A percentile compares a stretch with the other conserved stretches of the same genome.
phyloP scores from a whole-genome alignment of 1,140 invertebrate genomes.

The Oryctes rhinoceros region DNA sequence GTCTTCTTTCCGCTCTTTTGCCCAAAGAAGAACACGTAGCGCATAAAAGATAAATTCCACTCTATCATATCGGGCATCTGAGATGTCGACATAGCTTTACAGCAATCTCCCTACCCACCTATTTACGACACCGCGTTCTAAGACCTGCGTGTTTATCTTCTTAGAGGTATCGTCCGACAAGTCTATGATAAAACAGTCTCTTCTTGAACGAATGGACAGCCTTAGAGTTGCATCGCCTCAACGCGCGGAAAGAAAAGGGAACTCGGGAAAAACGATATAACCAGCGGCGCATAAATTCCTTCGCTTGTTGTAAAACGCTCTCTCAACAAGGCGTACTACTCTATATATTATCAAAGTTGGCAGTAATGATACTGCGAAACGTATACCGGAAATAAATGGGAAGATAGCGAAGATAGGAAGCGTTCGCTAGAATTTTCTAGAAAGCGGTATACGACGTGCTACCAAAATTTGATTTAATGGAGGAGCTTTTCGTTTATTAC shows the following conservation, averaged over 20 bases:
- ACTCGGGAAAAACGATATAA: too few species aligned
- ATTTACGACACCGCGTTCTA: background rate
- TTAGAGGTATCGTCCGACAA: background rate
- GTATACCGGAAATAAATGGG: too few species aligned
- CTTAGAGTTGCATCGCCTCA: background rate
- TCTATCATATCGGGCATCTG: background rate
- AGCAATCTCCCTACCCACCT: background rate
- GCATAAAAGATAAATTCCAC: constrained; percentile 11
- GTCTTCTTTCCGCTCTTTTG: background rate
- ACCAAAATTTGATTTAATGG: too few species aligned
- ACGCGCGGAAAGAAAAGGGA: background rate
- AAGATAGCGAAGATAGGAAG: too few species aligned
- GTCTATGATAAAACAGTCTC: background rate
- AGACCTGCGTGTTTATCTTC: background rate
- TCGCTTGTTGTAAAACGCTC: background rate
- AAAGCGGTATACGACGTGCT: too few species aligned
- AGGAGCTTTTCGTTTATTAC: too few species aligned
- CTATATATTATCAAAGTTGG: too few species aligned
- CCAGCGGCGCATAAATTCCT: background rate
- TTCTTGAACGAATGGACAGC: background rate
- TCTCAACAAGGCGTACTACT: background rate
- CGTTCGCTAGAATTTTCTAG: too few species aligned
- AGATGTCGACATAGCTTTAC: background rate
- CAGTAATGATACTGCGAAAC: too few species aligned
- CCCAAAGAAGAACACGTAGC: background rate